A percentile compares a stretch with the other conserved stretches of the same genome.
Evolutionary conservation across 2,888 invertebrate species (phyloP).

Genomic region (Agrotis puta): DNA sequence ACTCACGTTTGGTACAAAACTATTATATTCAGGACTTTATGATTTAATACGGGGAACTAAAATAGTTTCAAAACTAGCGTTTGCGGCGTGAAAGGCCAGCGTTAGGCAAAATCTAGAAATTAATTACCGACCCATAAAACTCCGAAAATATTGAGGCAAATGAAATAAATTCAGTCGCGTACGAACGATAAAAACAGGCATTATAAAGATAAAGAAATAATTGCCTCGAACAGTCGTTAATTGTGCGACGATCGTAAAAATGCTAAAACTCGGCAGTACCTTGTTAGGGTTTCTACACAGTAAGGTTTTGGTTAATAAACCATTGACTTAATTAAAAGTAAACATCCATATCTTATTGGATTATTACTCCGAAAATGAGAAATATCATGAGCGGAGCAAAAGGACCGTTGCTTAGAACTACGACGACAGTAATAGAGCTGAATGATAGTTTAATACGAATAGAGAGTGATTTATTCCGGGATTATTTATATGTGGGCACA

Average conservation of each 20-base stretch:
- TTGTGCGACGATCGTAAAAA: slow-evolving; percentile 62
- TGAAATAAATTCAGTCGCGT: slow-evolving; percentile 49
- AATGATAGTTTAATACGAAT: not conserved
- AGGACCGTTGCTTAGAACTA: not conserved
- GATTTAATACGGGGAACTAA: slow-evolving; percentile 37
- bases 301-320: slow-evolving; percentile 16
- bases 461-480: not conserved
- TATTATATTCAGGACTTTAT: slow-evolving; percentile 40
- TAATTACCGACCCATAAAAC: slow-evolving; percentile 47
- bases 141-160: slow-evolving; percentile 49
- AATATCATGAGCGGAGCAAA: not conserved
- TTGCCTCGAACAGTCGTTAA: slow-evolving; percentile 57
- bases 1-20: slow-evolving; percentile 45
- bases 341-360: not conserved
- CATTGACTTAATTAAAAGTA: not conserved
- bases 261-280: slow-evolving; percentile 40
- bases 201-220: slow-evolving; percentile 64
- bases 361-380: not conserved
- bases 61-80: slow-evolving; percentile 28
- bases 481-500: not conserved
- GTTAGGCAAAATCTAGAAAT: slow-evolving; percentile 40
- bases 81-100: slow-evolving; percentile 2
- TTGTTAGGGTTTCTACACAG: slow-evolving; percentile 23
- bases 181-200: slow-evolving; percentile 50
- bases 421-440: not conserved